Evolutionary conservation across 2,797 vertebrate genomes (phyloP).

Genomic region (Urophycis tenuis): DNA sequence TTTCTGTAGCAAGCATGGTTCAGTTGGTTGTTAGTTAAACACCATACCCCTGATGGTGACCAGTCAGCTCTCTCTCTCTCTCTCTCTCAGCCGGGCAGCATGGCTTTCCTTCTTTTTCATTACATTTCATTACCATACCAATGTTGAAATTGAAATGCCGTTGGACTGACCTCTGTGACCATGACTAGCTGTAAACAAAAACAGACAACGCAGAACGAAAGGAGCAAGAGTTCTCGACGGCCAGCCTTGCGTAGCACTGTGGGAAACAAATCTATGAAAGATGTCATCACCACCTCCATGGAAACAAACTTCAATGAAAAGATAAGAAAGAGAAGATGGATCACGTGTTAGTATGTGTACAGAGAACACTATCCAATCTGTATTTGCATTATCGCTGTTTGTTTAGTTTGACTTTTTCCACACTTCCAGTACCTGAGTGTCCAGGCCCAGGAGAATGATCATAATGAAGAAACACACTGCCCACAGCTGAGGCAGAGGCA

Average conservation of each 20-base stretch:
- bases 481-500: slow-evolving; percentile 86
- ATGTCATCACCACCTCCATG: slow-evolving; percentile 67
- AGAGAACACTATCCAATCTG: background rate
- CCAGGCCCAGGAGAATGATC: slow-evolving; percentile 84
- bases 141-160: background rate
- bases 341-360: background rate
- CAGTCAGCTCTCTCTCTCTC: too few relatives aligned
- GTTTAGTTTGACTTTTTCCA: background rate
- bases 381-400: background rate
- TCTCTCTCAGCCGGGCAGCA: background rate
- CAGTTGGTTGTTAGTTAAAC: too few relatives aligned
- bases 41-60: too few relatives aligned
- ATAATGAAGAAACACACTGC: slow-evolving; percentile 87
- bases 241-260: slow-evolving; percentile 53
- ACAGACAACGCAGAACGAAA: slow-evolving; percentile 63
- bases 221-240: slow-evolving; percentile 57
- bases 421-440: slow-evolving; percentile 83
- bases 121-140: too few relatives aligned
- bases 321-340: background rate
- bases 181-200: slow-evolving; percentile 63
- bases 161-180: slow-evolving; percentile 64
- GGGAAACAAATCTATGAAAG: slow-evolving; percentile 66
- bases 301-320: slow-evolving; percentile 59
- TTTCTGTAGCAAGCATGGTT: too few relatives aligned
- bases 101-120: background rate